Evolutionary conservation across 2,888 invertebrate genomes (phyloP).

Genomic region (Parthenolecanium corni): DNA sequence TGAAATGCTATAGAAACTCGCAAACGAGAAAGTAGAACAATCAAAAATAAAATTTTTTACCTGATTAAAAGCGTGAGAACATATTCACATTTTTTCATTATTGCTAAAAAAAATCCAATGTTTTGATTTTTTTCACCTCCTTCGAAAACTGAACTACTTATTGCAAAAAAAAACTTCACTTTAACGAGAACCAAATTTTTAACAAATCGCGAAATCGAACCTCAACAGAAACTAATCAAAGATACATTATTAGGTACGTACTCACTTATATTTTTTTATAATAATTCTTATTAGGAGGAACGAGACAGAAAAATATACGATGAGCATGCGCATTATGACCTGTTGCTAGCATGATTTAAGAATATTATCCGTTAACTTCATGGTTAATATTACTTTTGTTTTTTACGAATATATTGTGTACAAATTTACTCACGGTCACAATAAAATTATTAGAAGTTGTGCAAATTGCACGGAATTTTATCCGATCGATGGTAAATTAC

Average conservation of each 20-base stretch:
- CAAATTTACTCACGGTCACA: neutral
- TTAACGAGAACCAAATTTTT: neutral
- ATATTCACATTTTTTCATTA: no score
- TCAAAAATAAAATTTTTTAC: no score
- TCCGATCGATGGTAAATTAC: no score
- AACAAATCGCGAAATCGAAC: constrained; percentile 9
- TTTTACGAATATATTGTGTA: neutral
- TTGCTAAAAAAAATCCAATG: no score
- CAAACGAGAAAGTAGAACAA: no score
- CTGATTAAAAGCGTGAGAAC: no score
- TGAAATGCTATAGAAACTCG: no score
- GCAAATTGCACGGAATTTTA: no score
- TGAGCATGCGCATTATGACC: constrained; percentile 18
- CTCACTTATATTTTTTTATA: constrained; percentile 5
- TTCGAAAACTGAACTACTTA: no score
- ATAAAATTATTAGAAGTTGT: neutral
- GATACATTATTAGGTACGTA: constrained; percentile 13
- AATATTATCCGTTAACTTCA: constrained; percentile 21
- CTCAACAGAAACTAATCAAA: constrained; percentile 12
- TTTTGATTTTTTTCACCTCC: no score
- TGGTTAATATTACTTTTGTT: constrained; percentile 12
- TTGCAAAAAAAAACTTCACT: neutral
- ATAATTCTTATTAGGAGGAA: no score
- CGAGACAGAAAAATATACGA: constrained; percentile 2
- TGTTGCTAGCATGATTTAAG: constrained; percentile 23